Conservation (phyloP, 1,140 invertebrate genomes). For the Notospermus geniculatus region DNA sequence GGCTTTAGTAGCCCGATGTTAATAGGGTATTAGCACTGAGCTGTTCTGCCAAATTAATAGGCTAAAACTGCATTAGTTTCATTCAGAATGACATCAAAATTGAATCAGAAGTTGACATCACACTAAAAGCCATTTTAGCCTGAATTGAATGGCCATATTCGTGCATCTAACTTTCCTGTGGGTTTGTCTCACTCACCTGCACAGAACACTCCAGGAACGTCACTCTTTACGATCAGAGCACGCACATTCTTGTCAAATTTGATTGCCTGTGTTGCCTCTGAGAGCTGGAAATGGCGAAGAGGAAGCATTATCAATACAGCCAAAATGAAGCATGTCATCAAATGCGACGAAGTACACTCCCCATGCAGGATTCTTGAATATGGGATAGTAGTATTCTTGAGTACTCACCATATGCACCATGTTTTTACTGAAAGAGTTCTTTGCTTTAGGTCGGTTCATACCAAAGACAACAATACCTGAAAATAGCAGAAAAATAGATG, state of each 20-base stretch:
- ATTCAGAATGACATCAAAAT: no score
- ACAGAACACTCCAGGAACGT: slow-evolving; percentile 85
- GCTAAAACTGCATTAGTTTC: neutral
- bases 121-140: no score
- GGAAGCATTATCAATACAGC: no score
- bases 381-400: no score
- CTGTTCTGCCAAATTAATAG: slow-evolving; percentile 11
- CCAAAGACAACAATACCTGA: slow-evolving; percentile 70
- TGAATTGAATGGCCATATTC: neutral
- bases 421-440: slow-evolving; percentile 75
- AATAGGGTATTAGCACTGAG: neutral
- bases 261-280: slow-evolving; percentile 65
- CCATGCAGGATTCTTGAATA: no score
- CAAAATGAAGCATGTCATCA: no score
- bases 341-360: no score
- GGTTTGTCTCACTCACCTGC: slow-evolving; percentile 54
- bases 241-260: slow-evolving; percentile 72
- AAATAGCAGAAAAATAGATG: slow-evolving; percentile 7
- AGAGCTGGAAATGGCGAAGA: slow-evolving; percentile 42
- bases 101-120: no score
- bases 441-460: slow-evolving; percentile 73
- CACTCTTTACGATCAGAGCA: slow-evolving; percentile 83
- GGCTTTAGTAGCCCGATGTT: neutral
- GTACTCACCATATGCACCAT: slow-evolving; percentile 65
- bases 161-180: neutral